These are phyloP conservation scores for Chionomys nivalis DNA, from an alignment of 2,113 vertebrate species.

Conservation along the genomic window DNA sequence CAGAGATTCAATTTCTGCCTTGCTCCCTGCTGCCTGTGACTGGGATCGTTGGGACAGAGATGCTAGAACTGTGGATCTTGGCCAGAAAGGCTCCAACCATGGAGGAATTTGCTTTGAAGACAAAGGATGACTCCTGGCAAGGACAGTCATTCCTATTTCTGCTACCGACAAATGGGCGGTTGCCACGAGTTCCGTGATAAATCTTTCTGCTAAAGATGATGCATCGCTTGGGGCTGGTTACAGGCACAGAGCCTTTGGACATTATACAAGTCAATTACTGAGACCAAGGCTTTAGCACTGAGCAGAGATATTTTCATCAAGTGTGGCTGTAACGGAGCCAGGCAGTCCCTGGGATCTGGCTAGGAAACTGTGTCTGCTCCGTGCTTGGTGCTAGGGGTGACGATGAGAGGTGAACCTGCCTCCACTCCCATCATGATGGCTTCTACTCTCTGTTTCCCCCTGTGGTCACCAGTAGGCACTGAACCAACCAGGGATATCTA, in stretches of 20 bases:
- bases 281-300: slow-evolving; percentile 57
- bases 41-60: neutral
- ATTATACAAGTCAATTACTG: slow-evolving; percentile 77
- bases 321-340: slow-evolving; percentile 17
- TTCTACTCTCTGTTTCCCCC: neutral
- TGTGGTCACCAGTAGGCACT: neutral
- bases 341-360: neutral
- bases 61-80: neutral
- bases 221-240: slow-evolving; percentile 57
- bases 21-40: slow-evolving; percentile 1
- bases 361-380: neutral
- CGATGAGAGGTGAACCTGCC: neutral
- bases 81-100: slow-evolving; percentile 69
- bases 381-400: neutral
- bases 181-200: slow-evolving; percentile 71
- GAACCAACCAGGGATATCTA: neutral
- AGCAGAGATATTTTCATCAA: slow-evolving; percentile 69
- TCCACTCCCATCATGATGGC: neutral
- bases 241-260: slow-evolving; percentile 68
- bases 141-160: slow-evolving; percentile 65
- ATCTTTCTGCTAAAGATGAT: slow-evolving; percentile 77
- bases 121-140: slow-evolving; percentile 75
- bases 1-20: neutral
- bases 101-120: slow-evolving; percentile 77
- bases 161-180: slow-evolving; percentile 66